Evolutionary conservation across 2,888 invertebrate species (phyloP), one percentile per base, ranked within the genome.

Genomic region (Dascillus cervinus): DNA sequence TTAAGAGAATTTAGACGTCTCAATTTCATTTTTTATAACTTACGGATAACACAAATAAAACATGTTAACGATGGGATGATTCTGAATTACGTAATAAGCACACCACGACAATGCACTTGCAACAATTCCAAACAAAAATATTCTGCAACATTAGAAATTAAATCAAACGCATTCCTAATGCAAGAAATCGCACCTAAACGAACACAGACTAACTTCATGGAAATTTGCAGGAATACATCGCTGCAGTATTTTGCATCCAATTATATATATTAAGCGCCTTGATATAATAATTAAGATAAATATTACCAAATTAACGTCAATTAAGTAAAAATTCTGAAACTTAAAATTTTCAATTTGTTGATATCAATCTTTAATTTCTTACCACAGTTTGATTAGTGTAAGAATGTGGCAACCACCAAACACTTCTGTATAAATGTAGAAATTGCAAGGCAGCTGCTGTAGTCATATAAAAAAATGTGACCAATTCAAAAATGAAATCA

Each of bases 331-430:
- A 65, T 95, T 94, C 95, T 96, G 73, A n/a, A 29, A 33, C 24
- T 22, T 24, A 5, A 25, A 10, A 26, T 26, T 27, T 31, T 28
- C 4, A 17, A 22, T 12, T 15, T 11, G 19, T 10, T 9, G 12
- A 15, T 21, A 56, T n/a, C n/a, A n/a, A n/a, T n/a, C n/a, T n/a
- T n/a, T n/a, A n/a, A n/a, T n/a, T n/a, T n/a, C 73, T 67, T 67
- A 94, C 95, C 77, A 96, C 77, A 37, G 88, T 82, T 56, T 89
- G 85, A 53, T 79, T 79, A 37, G 83, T 86, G 58, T 89, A 82
- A 0, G 94, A 91, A 58, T 95, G 82, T 1, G 94, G 91, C 29
- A 96, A 64, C 97, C 97, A 98, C 94, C 95, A 98, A 8, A 90
- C 85, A 2, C 92, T 94, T 47, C 91, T 79, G 58, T 97, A 97